Evolutionary conservation across 64 coral and sea anemone genomes (phyloP).

Genomic region (Pachyseris speciosa): DNA sequence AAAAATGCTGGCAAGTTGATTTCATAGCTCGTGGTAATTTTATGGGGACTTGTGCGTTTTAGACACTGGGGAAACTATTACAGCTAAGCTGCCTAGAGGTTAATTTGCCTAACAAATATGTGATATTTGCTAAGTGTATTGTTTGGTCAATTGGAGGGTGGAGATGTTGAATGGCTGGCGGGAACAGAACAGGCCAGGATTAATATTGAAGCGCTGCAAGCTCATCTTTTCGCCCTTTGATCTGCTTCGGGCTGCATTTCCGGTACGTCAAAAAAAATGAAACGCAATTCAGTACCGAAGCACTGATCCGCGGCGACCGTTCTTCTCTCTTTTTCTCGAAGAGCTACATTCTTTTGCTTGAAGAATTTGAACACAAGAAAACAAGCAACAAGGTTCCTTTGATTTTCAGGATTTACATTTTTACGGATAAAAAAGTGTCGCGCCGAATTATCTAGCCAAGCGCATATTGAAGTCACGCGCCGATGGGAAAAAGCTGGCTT

Average conservation of each 20-base stretch:
- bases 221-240: conserved; percentile 9
- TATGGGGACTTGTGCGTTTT: neutral
- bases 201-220: conserved; percentile 8
- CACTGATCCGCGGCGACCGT: neutral
- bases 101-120: conserved; percentile 70
- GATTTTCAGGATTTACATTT: neutral
- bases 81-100: neutral
- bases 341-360: conserved; percentile 26
- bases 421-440: neutral
- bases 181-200: conserved; percentile 12
- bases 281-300: neutral
- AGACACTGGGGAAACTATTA: no score
- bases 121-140: conserved; percentile 78
- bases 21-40: neutral
- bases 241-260: conserved; percentile 9
- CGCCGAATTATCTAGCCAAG: neutral
- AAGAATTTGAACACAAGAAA: neutral
- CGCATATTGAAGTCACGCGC: neutral
- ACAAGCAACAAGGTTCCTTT: neutral
- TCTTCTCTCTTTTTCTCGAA: neutral
- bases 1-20: neutral
- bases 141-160: conserved; percentile 73
- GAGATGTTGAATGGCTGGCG: conserved; percentile 57
- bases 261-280: neutral
- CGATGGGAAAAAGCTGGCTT: neutral